phyloP scores from a whole-genome alignment of 2,888 invertebrate species.

The Onchidella celtica region DNA sequence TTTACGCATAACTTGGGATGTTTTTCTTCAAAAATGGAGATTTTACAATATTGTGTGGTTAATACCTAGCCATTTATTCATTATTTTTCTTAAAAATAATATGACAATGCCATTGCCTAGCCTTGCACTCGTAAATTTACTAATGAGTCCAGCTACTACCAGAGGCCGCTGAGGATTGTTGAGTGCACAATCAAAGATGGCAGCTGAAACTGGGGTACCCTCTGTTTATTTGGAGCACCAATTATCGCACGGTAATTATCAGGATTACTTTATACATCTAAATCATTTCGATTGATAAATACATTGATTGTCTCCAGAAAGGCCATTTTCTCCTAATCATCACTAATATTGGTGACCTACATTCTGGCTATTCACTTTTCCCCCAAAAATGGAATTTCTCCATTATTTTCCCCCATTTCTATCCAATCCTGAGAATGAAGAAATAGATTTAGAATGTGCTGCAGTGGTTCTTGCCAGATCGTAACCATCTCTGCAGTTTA shows the following conservation, averaged over 20 bases:
- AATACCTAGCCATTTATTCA: slow-evolving; percentile 39
- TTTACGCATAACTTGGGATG: slow-evolving; percentile 50
- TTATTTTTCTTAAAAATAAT: not conserved
- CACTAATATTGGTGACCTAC: not conserved
- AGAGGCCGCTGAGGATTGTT: slow-evolving; percentile 72
- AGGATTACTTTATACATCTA: not conserved
- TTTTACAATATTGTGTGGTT: slow-evolving; percentile 37
- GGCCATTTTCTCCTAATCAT: no score
- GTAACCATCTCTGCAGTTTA: no score
- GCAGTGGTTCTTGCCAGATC: no score
- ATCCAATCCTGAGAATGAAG: no score
- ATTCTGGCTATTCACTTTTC: not conserved
- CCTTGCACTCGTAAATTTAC: slow-evolving; percentile 23
- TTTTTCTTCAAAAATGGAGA: slow-evolving; percentile 49
- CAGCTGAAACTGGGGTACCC: slow-evolving; percentile 70
- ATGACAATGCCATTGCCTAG: slow-evolving; percentile 17
- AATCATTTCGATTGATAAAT: no score
- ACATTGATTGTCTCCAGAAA: no score
- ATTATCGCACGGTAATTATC: slow-evolving; percentile 59
- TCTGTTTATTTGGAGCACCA: slow-evolving; percentile 67
- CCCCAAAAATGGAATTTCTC: not conserved
- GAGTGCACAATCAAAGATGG: slow-evolving; percentile 73
- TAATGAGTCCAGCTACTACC: slow-evolving; percentile 62
- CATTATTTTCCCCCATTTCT: no score
- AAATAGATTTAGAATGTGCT: no score